phyloP scores from a whole-genome alignment of 1,140 invertebrate species.

The Leucophenga varia region DNA sequence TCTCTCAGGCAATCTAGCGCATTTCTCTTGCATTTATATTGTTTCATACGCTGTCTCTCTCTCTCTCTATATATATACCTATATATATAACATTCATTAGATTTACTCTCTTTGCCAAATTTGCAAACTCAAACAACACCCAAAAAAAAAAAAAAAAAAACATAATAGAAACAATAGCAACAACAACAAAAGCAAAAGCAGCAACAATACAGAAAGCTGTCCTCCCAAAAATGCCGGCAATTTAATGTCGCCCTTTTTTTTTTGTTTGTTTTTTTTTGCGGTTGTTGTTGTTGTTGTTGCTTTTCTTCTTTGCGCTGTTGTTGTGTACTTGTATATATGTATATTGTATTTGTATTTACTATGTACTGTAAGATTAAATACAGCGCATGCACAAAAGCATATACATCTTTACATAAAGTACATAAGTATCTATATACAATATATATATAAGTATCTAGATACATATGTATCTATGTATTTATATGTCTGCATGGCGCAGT shows the following conservation, averaged over 20 bases:
- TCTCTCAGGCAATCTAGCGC: no score
- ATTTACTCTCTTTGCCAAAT: no score
- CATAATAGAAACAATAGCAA: slow-evolving; percentile 11
- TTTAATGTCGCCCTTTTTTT: no score
- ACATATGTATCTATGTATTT: background rate
- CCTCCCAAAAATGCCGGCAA: no score
- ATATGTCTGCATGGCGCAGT: slow-evolving; percentile 7
- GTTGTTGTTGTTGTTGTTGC: background rate
- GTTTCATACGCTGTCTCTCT: no score
- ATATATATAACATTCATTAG: no score
- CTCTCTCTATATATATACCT: no score
- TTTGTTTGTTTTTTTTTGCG: background rate
- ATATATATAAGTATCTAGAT: background rate
- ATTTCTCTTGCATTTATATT: no score
- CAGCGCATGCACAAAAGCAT: no score
- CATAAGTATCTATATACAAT: background rate
- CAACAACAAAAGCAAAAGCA: background rate
- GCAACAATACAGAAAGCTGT: background rate
- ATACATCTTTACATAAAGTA: no score
- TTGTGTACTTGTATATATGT: slow-evolving; percentile 24
- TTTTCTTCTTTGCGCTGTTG: slow-evolving; percentile 17
- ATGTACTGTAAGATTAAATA: slow-evolving; percentile 5
- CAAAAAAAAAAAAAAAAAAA: no score
- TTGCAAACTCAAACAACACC: no score
- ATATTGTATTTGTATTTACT: slow-evolving; percentile 10